Evolutionary conservation across 2,113 vertebrate genomes (phyloP).

Genomic region (Rhinopomastus cyanomelas): DNA sequence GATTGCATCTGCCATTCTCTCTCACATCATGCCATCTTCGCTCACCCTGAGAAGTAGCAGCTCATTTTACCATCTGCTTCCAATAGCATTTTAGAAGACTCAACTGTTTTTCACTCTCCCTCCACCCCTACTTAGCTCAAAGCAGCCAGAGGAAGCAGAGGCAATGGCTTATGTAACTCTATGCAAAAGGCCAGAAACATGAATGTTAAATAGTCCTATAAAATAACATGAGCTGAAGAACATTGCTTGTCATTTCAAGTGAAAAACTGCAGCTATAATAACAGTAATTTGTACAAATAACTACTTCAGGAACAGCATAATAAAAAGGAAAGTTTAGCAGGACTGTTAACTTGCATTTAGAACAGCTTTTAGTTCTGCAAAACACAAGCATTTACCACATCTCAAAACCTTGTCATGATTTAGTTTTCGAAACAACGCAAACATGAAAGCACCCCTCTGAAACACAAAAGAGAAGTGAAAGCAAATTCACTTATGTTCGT

Average conservation of each 20-base stretch:
- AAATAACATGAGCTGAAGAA: neutral
- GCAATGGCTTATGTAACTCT: neutral
- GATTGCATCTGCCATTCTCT: neutral
- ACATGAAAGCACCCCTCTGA: neutral
- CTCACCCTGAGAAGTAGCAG: neutral
- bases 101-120: neutral
- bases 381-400: neutral
- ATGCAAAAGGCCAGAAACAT: neutral
- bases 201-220: neutral
- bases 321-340: neutral
- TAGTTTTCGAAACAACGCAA: neutral
- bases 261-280: neutral
- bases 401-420: neutral
- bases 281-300: neutral
- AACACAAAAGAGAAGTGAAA: constrained; percentile 2
- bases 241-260: neutral
- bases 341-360: neutral
- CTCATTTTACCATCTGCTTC: neutral
- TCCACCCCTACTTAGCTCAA: neutral
- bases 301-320: neutral
- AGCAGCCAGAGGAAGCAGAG: neutral
- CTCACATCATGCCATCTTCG: neutral
- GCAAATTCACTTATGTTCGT: neutral
- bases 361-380: neutral
- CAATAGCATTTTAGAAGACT: neutral